Conservation (phyloP, 2,888 invertebrate genomes). For the Xanthia togata region DNA sequence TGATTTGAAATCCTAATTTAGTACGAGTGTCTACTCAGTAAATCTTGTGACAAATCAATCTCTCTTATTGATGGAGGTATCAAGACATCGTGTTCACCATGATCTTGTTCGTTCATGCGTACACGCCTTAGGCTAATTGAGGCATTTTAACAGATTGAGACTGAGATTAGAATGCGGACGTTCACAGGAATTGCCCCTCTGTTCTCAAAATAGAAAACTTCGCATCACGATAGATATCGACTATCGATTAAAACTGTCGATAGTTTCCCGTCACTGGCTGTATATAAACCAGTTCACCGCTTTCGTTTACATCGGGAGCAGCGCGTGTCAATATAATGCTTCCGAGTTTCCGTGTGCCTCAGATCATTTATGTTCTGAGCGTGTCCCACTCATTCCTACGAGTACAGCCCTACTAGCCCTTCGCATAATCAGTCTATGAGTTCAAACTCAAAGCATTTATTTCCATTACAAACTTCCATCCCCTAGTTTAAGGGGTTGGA, state of each 20-base stretch:
- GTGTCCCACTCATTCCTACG: neutral
- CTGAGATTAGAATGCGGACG: too few relatives aligned
- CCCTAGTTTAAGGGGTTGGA: too few relatives aligned
- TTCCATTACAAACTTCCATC: too few relatives aligned
- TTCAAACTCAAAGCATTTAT: neutral
- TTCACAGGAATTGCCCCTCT: neutral
- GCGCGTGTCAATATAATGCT: neutral
- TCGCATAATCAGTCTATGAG: neutral
- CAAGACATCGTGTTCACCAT: too few relatives aligned
- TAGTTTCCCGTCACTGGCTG: slow-evolving; percentile 46
- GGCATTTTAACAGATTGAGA: too few relatives aligned
- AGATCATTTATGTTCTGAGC: too few relatives aligned
- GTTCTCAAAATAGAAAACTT: neutral
- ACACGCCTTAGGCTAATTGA: too few relatives aligned
- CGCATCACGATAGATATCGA: slow-evolving; percentile 4
- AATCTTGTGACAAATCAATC: neutral
- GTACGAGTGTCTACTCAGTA: neutral
- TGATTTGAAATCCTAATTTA: neutral
- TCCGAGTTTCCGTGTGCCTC: slow-evolving; percentile 19
- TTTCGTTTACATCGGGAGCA: slow-evolving; percentile 53
- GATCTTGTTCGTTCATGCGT: too few relatives aligned
- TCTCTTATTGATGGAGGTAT: neutral
- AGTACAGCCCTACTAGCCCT: neutral
- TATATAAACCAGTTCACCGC: slow-evolving; percentile 48
- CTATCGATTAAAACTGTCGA: slow-evolving; percentile 49